Base-by-base conservation (phyloP, 2,113 vertebrate genomes). In the Colaptes auratus region DNA sequence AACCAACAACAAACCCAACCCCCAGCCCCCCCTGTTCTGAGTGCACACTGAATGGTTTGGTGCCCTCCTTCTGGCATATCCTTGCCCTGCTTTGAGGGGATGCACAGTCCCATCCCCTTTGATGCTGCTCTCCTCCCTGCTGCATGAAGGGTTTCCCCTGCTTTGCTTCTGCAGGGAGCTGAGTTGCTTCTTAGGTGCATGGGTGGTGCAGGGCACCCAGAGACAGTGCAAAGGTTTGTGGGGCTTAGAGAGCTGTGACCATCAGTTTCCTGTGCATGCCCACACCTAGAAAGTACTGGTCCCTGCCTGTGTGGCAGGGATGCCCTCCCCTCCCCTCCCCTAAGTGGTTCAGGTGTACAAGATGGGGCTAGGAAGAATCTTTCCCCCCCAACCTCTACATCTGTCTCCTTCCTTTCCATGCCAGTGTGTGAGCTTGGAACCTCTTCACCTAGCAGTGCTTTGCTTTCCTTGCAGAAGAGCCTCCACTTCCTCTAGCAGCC, bases 361-460 rank as follows among this genome's bases (percentile, higher is more conserved):
- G 59, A 6, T 11, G 48, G 64, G 33, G 1, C 19, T 70, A 7
- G 75, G 55, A 50, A 59, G 81, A n/a, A 39, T 39, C 36, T 39
- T 11, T 9, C 11, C 52, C n/a, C 42, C 24, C 6, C 5, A 23
- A 0, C 21, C 58, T 4, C 8, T 48, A 16, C 11, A 2, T 15
- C 24, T 20, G 15, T 12, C 30, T 50, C 64, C 55, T 92, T 60
- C 78, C 16, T 2, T 50, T 73, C 56, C 18, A 0, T 21, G 24
- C 12, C 35, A 17, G 2, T 7, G 63, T 58, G 4, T 10, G 35
- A 55, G 36, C 48, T 13, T 39, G 58, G 52, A 35, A 21, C 25
- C 55, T 53, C 39, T 21, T 76, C 75, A 2, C 36, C n/a, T 8
- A 31, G 58, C 44, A 72, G 64, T 21, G 48, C 25, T 48, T 77